Evolutionary conservation across 2,888 invertebrate genomes (phyloP), one percentile per base, ranked within the genome.

Genomic region (Notodonta ziczac): DNA sequence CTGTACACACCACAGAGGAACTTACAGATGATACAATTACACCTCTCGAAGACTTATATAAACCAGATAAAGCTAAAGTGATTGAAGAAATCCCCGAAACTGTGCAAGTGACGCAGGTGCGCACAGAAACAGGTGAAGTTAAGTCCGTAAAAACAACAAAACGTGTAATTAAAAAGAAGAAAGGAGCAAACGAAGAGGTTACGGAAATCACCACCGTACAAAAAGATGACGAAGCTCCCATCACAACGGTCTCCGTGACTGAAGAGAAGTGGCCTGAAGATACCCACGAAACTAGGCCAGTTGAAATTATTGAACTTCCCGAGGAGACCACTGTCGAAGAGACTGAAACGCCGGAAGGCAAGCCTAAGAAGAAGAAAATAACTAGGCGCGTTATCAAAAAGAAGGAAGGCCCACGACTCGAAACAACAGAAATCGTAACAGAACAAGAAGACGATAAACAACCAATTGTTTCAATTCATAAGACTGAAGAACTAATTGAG

Each of bases 181-280:
- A 85, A 51, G 94, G 90, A 0, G 77, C 80, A 0, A 92, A 93
- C 59, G 80, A 88, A 62, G 92, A 93, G 70, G 81, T 90, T 9
- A 93, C 94, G 1, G 91, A 90, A 75, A 90, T 90, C n/a, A 83
- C 88, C 4, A 94, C 93, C 6, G 79, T 90, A 14, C 83, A 91
- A 64, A 85, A 87, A 59, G 88, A 90, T 4, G 87, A 85, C 24
- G 84, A 89, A 57, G 74, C 72, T 1, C 86, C 89, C 0, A 73
- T 85, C 0, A 87, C 85, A 0, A 87, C 84, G 0, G 82, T 90
- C 0, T 62, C 70, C 0, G 70, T 78, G 67, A 84, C 58, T 72
- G 90, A 78, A 78, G 86, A 68, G 80, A 88, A 72, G 65, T 77
- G 66, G 82, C 87, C 56, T 73, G 86, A 67, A 80, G 85, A 40